These are phyloP conservation scores for Apamea anceps DNA, from an alignment of 2,888 invertebrate genomes.

Conservation along the genomic window DNA sequence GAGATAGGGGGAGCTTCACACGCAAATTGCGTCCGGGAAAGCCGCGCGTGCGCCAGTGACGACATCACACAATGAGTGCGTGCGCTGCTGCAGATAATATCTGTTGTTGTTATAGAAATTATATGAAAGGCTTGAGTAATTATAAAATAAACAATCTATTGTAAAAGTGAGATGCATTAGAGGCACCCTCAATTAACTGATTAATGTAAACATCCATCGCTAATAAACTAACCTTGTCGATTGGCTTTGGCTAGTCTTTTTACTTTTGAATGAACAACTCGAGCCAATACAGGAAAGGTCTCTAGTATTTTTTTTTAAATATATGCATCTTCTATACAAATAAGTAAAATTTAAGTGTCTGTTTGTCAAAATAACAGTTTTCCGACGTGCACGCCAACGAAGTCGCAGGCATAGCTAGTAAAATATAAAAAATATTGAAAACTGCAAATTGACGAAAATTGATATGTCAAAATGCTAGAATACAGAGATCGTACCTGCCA, in stretches of 20 bases:
- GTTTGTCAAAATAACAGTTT: neutral
- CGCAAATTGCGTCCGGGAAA: conserved; percentile 57
- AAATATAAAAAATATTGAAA: neutral
- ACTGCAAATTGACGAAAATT: conserved; percentile 22
- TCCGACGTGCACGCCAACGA: neutral
- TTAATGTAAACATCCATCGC: no score
- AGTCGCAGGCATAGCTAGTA: neutral
- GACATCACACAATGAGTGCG: conserved; percentile 39
- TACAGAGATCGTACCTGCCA: conserved; percentile 11
- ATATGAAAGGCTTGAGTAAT: conserved; percentile 28
- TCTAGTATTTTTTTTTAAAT: neutral
- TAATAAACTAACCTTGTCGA: neutral
- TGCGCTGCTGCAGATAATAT: conserved; percentile 37
- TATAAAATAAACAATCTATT: conserved; percentile 3
- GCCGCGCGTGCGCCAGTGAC: conserved; percentile 53
- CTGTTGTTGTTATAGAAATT: conserved; percentile 40
- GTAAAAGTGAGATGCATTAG: neutral
- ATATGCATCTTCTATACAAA: neutral
- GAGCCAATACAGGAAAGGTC: neutral
- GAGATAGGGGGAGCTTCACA: conserved; percentile 57
- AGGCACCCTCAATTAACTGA: neutral
- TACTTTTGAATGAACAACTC: neutral
- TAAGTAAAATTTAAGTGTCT: neutral
- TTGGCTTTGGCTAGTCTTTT: neutral
- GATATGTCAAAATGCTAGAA: conserved; percentile 8